phyloP scores from a whole-genome alignment of 2,888 invertebrate species.

The Dermolepida albohirtum region DNA sequence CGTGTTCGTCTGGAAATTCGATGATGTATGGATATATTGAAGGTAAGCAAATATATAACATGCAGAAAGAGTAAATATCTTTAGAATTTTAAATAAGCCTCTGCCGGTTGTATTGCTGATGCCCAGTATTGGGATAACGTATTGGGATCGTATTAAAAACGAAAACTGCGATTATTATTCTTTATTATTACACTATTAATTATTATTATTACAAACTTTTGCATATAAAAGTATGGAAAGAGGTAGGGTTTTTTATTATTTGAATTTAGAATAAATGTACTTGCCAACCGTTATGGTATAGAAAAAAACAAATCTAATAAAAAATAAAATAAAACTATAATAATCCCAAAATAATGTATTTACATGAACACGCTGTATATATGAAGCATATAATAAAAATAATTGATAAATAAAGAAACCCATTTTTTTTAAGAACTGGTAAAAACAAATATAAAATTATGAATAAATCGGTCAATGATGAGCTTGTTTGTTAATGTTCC shows the following conservation, averaged over 20 bases:
- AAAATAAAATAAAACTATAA: slow-evolving; percentile 8
- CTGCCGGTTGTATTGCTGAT: no score
- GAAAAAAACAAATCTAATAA: not conserved
- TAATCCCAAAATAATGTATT: slow-evolving; percentile 30
- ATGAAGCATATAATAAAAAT: slow-evolving; percentile 19
- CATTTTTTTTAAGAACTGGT: not conserved
- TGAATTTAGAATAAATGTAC: not conserved
- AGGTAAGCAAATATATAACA: no score
- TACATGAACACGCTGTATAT: slow-evolving; percentile 4
- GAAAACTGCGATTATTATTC: not conserved
- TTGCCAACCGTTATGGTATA: not conserved
- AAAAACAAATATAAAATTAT: slow-evolving; percentile 22
- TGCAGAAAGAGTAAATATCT: no score
- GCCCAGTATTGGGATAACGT: no score
- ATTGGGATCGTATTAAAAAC: no score
- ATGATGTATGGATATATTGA: no score
- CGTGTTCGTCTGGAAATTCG: no score
- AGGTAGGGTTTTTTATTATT: slow-evolving; percentile 22
- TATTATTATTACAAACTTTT: slow-evolving; percentile 21
- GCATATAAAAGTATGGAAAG: slow-evolving; percentile 32
- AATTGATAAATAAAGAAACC: slow-evolving; percentile 12
- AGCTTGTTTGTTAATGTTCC: slow-evolving; percentile 2
- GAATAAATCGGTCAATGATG: no score
- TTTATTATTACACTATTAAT: slow-evolving; percentile 26
- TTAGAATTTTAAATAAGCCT: no score